A percentile compares a stretch with the other conserved stretches of the same genome.
These are phyloP conservation scores for Prorops nasuta DNA, from an alignment of 1,140 invertebrate species.

Conservation along the genomic window DNA sequence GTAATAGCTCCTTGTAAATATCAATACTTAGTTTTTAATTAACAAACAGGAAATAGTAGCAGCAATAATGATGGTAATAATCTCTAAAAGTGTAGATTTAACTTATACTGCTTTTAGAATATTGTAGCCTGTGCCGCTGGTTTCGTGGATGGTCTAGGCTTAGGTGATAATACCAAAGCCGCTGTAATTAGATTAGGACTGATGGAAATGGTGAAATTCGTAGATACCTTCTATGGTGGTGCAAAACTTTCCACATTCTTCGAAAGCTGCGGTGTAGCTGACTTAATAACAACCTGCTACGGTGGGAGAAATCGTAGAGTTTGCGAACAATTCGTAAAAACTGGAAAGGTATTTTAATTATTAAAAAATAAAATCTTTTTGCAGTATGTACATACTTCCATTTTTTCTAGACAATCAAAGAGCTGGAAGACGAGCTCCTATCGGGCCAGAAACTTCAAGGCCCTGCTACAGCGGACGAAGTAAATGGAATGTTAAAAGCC, in stretches of 20 bases:
- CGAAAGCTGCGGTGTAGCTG: conserved; percentile 83
- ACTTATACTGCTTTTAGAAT: conserved; percentile 59
- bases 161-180: conserved; percentile 85
- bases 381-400: not conserved
- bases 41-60: no score
- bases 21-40: conserved; percentile 5
- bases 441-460: conserved; percentile 84
- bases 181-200: conserved; percentile 80
- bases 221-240: conserved; percentile 63
- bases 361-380: not conserved
- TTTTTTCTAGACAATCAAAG: conserved; percentile 63
- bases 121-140: conserved; percentile 83
- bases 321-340: conserved; percentile 74
- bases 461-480: conserved; percentile 79
- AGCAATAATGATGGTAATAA: no score
- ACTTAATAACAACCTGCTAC: conserved; percentile 86
- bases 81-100: no score
- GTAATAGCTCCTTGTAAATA: conserved; percentile 44
- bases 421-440: conserved; percentile 76
- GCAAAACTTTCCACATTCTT: conserved; percentile 74
- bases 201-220: conserved; percentile 76
- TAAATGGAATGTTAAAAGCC: conserved; percentile 66
- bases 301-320: conserved; percentile 77
- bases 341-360: conserved; percentile 63
- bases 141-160: conserved; percentile 75